A percentile compares a stretch with the other conserved stretches of the same genome.
phyloP scores from a whole-genome alignment of 2,888 invertebrate genomes.

The Oasisia sp. region DNA sequence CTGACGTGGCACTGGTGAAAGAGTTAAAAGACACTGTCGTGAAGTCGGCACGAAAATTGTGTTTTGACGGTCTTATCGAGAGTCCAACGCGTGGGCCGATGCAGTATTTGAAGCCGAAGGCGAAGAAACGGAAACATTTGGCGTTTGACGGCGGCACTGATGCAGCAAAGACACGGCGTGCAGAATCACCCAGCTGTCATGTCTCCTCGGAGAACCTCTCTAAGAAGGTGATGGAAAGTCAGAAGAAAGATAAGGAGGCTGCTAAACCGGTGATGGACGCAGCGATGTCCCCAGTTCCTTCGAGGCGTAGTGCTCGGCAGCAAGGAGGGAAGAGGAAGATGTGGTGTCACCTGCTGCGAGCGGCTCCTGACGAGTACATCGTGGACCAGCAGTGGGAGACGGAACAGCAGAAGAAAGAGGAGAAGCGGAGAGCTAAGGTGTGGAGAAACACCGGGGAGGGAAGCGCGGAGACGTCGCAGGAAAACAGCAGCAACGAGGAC shows the following conservation, averaged over 20 bases:
- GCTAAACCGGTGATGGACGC: not conserved
- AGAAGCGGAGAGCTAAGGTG: slow-evolving; percentile 20
- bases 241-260: not conserved
- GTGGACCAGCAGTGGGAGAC: slow-evolving; percentile 34
- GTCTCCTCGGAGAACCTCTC: not conserved
- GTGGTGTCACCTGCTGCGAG: slow-evolving; percentile 41
- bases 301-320: slow-evolving; percentile 37
- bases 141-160: not conserved
- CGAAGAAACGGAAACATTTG: not conserved
- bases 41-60: not conserved
- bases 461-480: not conserved
- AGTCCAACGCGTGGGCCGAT: not conserved
- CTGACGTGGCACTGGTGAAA: not conserved
- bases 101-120: not conserved
- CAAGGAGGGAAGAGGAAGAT: slow-evolving; percentile 31
- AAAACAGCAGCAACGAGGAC: slow-evolving; percentile 13
- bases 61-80: not conserved
- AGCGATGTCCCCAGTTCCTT: not conserved
- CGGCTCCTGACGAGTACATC: slow-evolving; percentile 39
- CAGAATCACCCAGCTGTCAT: not conserved
- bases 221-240: not conserved
- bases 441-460: slow-evolving; percentile 22
- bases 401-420: slow-evolving; percentile 27
- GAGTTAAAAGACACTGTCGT: not conserved
- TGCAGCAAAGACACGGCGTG: not conserved